These are phyloP conservation scores for Holothuria glaberrima DNA, from an alignment of 35 echinoderm and acorn worm genomes.

Conservation along the genomic window DNA sequence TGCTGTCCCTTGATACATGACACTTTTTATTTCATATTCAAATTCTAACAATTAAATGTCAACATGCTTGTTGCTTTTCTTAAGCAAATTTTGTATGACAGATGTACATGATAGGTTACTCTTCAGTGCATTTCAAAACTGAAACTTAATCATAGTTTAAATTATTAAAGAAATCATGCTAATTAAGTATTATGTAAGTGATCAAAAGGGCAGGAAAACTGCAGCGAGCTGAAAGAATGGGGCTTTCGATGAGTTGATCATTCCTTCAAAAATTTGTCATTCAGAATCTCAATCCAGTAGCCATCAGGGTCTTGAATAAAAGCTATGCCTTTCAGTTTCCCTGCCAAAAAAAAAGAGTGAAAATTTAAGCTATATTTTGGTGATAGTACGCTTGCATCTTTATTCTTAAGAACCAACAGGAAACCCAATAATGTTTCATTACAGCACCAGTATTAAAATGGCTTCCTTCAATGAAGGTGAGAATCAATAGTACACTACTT, in stretches of 20 bases:
- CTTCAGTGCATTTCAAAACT: background rate
- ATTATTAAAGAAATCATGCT: background rate
- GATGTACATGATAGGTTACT: background rate
- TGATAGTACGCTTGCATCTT: background rate
- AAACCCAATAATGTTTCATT: background rate
- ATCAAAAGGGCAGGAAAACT: background rate
- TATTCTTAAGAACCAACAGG: background rate
- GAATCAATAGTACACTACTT: no score
- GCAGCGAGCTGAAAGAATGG: background rate
- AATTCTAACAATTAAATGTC: no score
- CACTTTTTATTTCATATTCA: no score
- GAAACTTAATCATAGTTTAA: background rate
- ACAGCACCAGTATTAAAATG: background rate
- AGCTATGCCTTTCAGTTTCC: constrained; percentile 84
- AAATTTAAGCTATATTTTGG: background rate
- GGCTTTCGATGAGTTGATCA: background rate
- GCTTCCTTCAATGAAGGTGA: no score
- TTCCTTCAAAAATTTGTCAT: constrained; percentile 21
- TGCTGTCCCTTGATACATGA: no score
- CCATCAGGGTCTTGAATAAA: constrained; percentile 97
- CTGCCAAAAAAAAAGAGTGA: constrained; percentile 57
- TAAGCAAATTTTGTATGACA: no score
- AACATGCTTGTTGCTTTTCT: no score
- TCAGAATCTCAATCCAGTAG: constrained; percentile 98
- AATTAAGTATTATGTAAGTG: background rate